Base-by-base conservation (phyloP, 2,888 invertebrate genomes). In the Synanthedon vespiformis region DNA sequence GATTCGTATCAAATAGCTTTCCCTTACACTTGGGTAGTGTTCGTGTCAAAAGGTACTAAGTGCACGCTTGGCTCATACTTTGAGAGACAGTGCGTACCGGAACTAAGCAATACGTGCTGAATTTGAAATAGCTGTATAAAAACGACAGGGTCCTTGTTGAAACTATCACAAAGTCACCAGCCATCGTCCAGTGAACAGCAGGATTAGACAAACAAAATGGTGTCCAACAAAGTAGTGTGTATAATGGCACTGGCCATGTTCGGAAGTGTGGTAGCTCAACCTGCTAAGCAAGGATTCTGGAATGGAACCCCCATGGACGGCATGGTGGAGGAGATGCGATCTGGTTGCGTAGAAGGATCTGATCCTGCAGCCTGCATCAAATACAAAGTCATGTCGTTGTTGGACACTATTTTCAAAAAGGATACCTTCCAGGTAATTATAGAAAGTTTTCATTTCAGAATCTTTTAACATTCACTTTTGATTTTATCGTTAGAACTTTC, bases 311-410 rank as follows among this genome's bases (percentile, higher is more conserved):
- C 91, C 62, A 90, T 94, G 89, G 92, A 93, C 67, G 86, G 90
- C 52, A 89, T 92, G 82, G 91, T 94, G 50, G 93, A 93, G 67
- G 93, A 93, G 78, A 93, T 94, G 89, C 90, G 92, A 69, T 89
- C 89, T 53, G 91, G 92, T 69, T 95, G 95, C 76, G 89, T 90
- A 47, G 91, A 91, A 64, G 92, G 92, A 62, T 92, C 92, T 62
- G 94, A 94, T 74, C 92, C 93, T 16, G 89, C 94, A 54, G 92
- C 94, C 59, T 95, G 95, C 82, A 91, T 95, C 80, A 94, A 95
- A 79, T 93, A 91, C 88, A 94, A 93, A 75, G 93, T 94, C 58
- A 91, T 95, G 88, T 91, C 92, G 58, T 89, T 94, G 60, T 82
- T 95, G 74, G 94, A 94, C 77, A 91, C 91, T 66, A 90, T 94